phyloP scores from a whole-genome alignment of 2,888 invertebrate species.

The Troides helena region DNA sequence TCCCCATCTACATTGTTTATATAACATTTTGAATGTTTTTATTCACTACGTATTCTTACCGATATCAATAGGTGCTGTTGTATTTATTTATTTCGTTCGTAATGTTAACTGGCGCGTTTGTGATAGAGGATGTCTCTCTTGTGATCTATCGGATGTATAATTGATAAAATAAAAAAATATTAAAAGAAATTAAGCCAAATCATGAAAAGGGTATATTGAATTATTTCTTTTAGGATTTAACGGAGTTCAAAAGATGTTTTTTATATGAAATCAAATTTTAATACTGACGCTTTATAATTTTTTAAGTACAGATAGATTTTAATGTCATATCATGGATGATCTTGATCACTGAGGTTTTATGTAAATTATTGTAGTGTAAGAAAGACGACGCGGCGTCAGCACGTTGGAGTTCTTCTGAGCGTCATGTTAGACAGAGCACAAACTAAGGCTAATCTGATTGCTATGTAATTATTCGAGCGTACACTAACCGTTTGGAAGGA shows the following conservation, averaged over 20 bases:
- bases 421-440: conserved; percentile 30
- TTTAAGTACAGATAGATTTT: conserved; percentile 71
- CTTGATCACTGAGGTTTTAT: conserved; percentile 53
- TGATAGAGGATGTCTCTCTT: conserved; percentile 72
- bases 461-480: not conserved
- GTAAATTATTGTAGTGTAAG: conserved; percentile 53
- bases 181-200: conserved; percentile 69
- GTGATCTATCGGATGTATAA: conserved; percentile 65
- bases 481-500: conserved; percentile 5
- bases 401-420: conserved; percentile 38
- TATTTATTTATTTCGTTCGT: conserved; percentile 66
- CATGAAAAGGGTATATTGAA: conserved; percentile 77
- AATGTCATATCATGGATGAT: conserved; percentile 69
- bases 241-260: conserved; percentile 69
- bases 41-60: conserved; percentile 60
- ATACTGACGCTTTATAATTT: conserved; percentile 66
- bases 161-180: conserved; percentile 27
- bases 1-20: conserved; percentile 1
- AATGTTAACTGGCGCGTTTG: conserved; percentile 56
- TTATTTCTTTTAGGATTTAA: conserved; percentile 72
- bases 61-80: conserved; percentile 76
- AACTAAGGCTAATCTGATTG: conserved; percentile 20
- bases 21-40: conserved; percentile 59
- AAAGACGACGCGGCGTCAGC: conserved; percentile 44
- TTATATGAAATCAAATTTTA: conserved; percentile 69